Evolutionary conservation across 2,888 invertebrate genomes (phyloP).

Genomic region (Uropetala carovei): DNA sequence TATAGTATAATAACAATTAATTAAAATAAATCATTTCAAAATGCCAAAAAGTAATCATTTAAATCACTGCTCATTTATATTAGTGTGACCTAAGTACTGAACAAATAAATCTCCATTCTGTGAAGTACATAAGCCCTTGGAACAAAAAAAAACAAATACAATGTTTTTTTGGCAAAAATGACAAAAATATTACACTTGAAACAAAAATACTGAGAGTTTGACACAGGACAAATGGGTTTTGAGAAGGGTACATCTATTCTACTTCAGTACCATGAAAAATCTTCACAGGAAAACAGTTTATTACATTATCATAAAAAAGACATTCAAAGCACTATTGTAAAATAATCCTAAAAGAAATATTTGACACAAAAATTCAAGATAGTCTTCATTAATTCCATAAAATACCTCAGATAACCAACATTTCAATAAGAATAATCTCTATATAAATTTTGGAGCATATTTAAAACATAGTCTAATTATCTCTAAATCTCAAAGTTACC

Average conservation of each 20-base stretch:
- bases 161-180: not conserved
- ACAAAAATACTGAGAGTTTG: not conserved
- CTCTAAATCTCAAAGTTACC: constrained; percentile 52
- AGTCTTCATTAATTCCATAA: constrained; percentile 31
- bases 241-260: constrained; percentile 29
- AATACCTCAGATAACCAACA: constrained; percentile 40
- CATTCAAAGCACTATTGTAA: constrained; percentile 57
- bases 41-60: not conserved
- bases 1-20: not conserved
- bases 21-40: not conserved
- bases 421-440: constrained; percentile 23
- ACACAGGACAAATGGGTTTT: not conserved
- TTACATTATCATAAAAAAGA: constrained; percentile 61
- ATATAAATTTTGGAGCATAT: constrained; percentile 33
- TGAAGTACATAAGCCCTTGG: constrained; percentile 34
- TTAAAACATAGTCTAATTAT: constrained; percentile 42
- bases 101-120: not conserved
- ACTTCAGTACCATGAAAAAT: constrained; percentile 50
- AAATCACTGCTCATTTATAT: not conserved
- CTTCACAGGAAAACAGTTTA: constrained; percentile 62
- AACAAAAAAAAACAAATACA: not conserved
- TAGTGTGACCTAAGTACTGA: constrained; percentile 6
- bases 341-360: constrained; percentile 43
- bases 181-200: not conserved
- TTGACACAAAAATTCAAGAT: constrained; percentile 45